A percentile compares a stretch with the other conserved stretches of the same genome.
These are phyloP conservation scores for Pagetopsis macropterus DNA, from an alignment of 2,797 vertebrate species.

Conservation along the genomic window DNA sequence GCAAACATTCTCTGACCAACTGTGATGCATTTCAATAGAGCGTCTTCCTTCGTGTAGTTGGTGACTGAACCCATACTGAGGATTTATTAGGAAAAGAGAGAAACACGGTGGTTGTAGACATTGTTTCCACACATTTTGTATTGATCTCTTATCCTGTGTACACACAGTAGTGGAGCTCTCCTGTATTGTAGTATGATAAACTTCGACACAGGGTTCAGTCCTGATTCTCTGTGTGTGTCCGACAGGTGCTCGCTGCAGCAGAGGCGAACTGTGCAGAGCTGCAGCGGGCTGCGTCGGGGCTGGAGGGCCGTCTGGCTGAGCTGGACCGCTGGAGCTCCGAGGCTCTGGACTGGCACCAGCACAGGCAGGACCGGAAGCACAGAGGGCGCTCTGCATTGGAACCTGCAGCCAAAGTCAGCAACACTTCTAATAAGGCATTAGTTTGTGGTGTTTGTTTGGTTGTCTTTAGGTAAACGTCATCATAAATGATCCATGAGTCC, in stretches of 20 bases:
- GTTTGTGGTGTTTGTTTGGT: not conserved
- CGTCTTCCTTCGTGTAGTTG: not conserved
- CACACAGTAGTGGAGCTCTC: not conserved
- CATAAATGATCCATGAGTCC: not conserved
- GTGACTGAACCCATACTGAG: not conserved
- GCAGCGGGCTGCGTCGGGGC: constrained; percentile 59
- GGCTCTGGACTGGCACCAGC: constrained; percentile 59
- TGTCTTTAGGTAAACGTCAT: no score
- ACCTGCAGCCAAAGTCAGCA: constrained; percentile 48
- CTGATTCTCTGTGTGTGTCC: not conserved
- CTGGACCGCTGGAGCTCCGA: constrained; percentile 72
- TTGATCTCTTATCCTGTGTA: not conserved
- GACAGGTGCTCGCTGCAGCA: constrained; percentile 59
- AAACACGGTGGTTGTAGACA: not conserved
- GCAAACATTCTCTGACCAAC: not conserved
- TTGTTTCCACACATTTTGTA: not conserved
- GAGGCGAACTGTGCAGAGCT: constrained; percentile 64
- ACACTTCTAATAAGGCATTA: not conserved
- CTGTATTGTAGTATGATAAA: not conserved
- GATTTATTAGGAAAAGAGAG: not conserved
- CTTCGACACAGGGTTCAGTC: not conserved
- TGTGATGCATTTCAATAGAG: not conserved
- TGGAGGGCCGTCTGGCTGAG: constrained; percentile 74
- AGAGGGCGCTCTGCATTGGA: constrained; percentile 20
- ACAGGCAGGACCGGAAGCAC: constrained; percentile 49